Base-by-base conservation (phyloP, 2,113 vertebrate species). In the Epinephelus fuscoguttatus region DNA sequence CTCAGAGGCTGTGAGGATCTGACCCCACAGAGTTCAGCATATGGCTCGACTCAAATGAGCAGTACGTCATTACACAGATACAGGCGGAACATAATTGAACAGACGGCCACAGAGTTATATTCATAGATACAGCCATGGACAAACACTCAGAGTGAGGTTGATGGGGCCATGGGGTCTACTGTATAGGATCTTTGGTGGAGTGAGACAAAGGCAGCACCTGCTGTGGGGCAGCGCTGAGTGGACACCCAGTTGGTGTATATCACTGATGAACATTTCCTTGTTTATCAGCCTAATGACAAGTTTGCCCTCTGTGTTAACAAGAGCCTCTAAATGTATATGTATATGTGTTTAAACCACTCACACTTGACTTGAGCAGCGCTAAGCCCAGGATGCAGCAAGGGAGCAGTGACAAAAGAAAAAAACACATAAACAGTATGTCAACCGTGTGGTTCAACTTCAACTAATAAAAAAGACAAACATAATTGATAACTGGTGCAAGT, bases 141-240 rank as follows among this genome's bases (percentile, higher is more conserved):
- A 68, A 30, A 73, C 27, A 47, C 50, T 19, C 57, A 62, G 33
- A 52, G 45, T 60, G 80, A 56, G 14, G 19, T 0, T 68, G 70
- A 55, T 70, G 63, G 75, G 75, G 70, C 25, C 45, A 62, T 21
- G 37, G 72, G 49, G 14, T 63, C 23, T 70, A 56, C 71, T 75
- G 57, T 82, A 42, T 42, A 67, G 59, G 59, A 72, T 25, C 70
- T 73, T 11, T 81, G 69, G 7, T 59, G n/a, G n/a, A 40, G 47
- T 6, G 33, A 63, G 37, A 80, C 70, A 84, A 79, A 84, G 63
- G 56, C 76, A 75, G 49, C 82, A 80, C 74, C 74, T 78, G 69
- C 68, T 66, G 74, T 4, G 9, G 49, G 18, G 17, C 63, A 68
- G 63, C 55, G n/a, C 15, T 25, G 37, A 63, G 30, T 57, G 66